Base-by-base conservation (phyloP, 1,140 invertebrate species). In the Trichonephila clavata region DNA sequence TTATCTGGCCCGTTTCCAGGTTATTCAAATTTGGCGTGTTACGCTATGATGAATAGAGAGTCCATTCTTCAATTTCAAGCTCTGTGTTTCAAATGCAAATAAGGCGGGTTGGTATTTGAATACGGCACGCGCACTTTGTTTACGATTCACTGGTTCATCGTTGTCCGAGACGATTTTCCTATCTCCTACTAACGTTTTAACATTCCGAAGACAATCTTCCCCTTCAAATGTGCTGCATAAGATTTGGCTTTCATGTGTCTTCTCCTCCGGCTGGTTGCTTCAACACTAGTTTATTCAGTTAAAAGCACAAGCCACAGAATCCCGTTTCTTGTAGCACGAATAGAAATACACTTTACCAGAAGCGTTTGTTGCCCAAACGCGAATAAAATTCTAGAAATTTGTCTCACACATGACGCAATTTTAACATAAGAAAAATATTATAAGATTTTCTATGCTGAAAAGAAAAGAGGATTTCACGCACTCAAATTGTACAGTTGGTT, bases 11-110 rank as follows among this genome's bases (percentile, higher is more conserved):
- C 71, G 60, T 81, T 84, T 89, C 93, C 93, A 93, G 93, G 86
- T 93, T 93, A 93, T 93, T 93, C 93, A 93, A 93, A 93, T 93
- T 93, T 90, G 87, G 93, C 71, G 93, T 90, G 93, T 84, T 93
- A 60, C 86, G 86, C 87, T 59, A 88, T 89, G 93, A 93, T 93
- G 93, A 93, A 93, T 93, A 81, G 86, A 61, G 60, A 27, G 84
- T 84, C 87, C 93, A 93, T 93, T 93, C 93, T 93, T 93, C 87
- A 90, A 90, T 93, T 93, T 93, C 92, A 86, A 89, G 93, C 86
- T 63, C 87, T 93, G 71, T 93, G 87, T 93, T 93, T 93, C 93
- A 89, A 90, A 93, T 93, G 93, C 93, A 93, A 93, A 93, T 93
- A 24, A 93, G 86, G 87, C 88, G 93, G 86, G 86, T 84, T 89